Evolutionary conservation across 2,113 vertebrate species (phyloP).

Genomic region (Pelusios castaneus): DNA sequence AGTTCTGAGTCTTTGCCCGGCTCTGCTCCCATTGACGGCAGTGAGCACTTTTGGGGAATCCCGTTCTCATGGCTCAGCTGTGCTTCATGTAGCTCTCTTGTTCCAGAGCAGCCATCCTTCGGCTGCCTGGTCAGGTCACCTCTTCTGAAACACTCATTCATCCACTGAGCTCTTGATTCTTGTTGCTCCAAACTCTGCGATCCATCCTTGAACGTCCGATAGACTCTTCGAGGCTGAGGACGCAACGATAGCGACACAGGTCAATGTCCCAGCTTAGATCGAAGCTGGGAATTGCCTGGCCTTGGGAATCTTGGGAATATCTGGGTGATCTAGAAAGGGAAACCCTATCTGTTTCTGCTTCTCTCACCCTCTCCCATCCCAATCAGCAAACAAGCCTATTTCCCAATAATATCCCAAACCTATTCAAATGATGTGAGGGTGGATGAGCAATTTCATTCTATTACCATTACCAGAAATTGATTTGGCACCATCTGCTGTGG

Average conservation of each 20-base stretch:
- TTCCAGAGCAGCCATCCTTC: not conserved
- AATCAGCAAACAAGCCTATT: not conserved
- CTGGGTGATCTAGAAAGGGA: fast-evolving
- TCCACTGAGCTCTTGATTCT: not conserved
- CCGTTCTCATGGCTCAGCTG: not conserved
- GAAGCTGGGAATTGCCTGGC: fast-evolving
- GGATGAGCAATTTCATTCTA: constrained; percentile 14
- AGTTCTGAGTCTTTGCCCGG: not conserved
- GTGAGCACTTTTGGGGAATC: not conserved
- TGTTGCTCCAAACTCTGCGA: not conserved
- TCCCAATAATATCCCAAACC: not conserved
- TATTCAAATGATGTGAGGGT: not conserved
- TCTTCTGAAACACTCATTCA: not conserved
- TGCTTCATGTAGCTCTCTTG: not conserved
- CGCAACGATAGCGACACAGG: too few species aligned
- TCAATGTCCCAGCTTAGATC: not conserved
- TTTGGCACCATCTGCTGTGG: constrained; percentile 56
- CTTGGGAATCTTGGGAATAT: fast-evolving
- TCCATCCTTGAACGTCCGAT: not conserved
- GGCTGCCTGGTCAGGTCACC: not conserved
- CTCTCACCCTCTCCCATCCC: not conserved
- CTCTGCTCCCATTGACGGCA: not conserved
- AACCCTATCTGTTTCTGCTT: not conserved
- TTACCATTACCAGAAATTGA: constrained; percentile 14
- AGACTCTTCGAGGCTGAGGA: not conserved